phyloP scores from a whole-genome alignment of 2,888 invertebrate genomes.

The Siphlonurus alternatus region DNA sequence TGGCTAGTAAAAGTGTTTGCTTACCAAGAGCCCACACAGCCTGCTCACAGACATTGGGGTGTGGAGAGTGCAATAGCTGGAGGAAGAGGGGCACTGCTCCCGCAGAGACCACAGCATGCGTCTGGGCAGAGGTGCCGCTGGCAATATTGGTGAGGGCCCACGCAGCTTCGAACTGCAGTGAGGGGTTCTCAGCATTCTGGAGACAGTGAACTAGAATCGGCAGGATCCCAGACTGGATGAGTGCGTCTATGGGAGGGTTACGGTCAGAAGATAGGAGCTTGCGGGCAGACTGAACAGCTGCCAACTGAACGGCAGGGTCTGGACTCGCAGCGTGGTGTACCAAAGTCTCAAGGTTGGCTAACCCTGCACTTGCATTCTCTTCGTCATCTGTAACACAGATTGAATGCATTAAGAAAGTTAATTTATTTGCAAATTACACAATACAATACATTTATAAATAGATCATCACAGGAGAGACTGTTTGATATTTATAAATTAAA shows the following conservation, averaged over 20 bases:
- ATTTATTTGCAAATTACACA: neutral
- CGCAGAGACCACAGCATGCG: constrained; percentile 76
- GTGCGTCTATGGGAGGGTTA: constrained; percentile 94
- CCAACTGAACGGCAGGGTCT: constrained; percentile 64
- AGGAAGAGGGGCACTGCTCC: constrained; percentile 94
- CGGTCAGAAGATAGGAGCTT: constrained; percentile 93
- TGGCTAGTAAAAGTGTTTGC: neutral
- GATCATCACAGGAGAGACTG: constrained; percentile 3
- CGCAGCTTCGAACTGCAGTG: constrained; percentile 91
- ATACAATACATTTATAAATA: neutral
- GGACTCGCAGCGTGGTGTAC: constrained; percentile 73
- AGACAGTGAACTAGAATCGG: constrained; percentile 87
- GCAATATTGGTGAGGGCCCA: constrained; percentile 98
- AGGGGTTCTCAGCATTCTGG: constrained; percentile 61
- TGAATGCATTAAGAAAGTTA: too few species aligned
- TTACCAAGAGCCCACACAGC: constrained; percentile 90
- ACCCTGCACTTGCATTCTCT: constrained; percentile 48
- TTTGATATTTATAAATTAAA: neutral
- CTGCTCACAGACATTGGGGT: constrained; percentile 97
- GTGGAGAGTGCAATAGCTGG: constrained; percentile 75
- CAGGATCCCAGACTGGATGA: constrained; percentile 86
- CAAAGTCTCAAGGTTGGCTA: constrained; percentile 58
- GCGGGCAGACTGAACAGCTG: constrained; percentile 86
- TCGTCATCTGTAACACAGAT: constrained; percentile 42
- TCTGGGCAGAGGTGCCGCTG: constrained; percentile 84